Percentiles rank a stretch among this genome's conserved stretches.
Conservation (phyloP, 2,113 vertebrate species). For the Poeciliopsis retropinna region DNA sequence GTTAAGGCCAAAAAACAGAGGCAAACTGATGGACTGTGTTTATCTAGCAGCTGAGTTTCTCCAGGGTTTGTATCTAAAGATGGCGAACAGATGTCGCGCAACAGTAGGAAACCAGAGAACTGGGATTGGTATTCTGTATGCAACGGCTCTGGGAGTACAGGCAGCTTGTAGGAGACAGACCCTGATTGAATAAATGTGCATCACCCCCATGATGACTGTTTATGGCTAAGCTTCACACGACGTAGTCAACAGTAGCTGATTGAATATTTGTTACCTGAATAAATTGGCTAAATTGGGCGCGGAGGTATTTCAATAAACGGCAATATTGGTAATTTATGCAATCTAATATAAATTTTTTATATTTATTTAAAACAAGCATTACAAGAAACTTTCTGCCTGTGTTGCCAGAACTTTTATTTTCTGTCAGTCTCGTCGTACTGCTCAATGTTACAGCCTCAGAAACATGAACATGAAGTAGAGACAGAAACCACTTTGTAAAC, state of each 20-base stretch:
- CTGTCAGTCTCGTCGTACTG: neutral
- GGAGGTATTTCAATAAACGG: neutral
- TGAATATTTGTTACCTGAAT: neutral
- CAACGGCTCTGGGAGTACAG: neutral
- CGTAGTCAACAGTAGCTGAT: neutral
- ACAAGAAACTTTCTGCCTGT: neutral
- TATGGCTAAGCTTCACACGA: neutral
- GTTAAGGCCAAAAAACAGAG: constrained; percentile 5
- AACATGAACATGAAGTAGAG: neutral
- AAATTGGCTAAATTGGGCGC: neutral
- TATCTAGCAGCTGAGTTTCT: neutral
- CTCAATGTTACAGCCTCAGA: neutral
- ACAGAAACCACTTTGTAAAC: neutral
- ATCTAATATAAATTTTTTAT: neutral
- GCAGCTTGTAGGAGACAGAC: neutral
- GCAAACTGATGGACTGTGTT: neutral
- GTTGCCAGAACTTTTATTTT: neutral
- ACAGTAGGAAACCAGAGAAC: constrained; percentile 3
- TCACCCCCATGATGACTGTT: too few species aligned
- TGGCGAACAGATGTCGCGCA: neutral
- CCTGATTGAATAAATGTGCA: neutral
- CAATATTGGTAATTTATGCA: neutral
- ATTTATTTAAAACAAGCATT: neutral
- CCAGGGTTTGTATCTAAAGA: neutral
- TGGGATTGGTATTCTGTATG: neutral